phyloP scores from a whole-genome alignment of 2,888 invertebrate species.

The Patella depressa region DNA sequence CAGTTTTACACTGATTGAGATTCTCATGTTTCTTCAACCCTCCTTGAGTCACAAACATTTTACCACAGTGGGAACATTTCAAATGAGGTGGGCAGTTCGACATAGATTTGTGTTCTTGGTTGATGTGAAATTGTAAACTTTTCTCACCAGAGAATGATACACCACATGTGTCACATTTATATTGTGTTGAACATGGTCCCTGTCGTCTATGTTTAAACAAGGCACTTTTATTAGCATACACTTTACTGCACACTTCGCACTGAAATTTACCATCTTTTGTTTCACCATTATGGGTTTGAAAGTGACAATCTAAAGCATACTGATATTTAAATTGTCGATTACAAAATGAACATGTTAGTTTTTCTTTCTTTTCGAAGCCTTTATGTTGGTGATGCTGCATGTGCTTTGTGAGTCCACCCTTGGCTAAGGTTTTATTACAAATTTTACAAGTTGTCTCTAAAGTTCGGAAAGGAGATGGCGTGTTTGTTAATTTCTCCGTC shows the following conservation, averaged over 20 bases:
- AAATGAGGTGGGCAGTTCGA: neutral
- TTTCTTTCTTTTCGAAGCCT: neutral
- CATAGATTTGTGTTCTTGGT: neutral
- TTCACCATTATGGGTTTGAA: neutral
- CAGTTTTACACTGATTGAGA: neutral
- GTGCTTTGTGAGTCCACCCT: neutral
- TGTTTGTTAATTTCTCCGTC: neutral
- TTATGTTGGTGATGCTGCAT: neutral
- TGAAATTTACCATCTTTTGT: neutral
- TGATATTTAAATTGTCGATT: neutral
- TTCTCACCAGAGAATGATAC: neutral
- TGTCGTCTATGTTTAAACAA: constrained; percentile 12
- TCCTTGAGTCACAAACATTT: neutral
- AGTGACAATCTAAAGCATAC: neutral
- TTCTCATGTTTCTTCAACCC: neutral
- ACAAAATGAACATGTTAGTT: neutral
- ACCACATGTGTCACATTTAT: neutral
- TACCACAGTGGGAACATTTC: neutral
- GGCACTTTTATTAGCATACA: neutral
- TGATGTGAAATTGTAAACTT: neutral
- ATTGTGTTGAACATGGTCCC: neutral
- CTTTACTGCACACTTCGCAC: constrained; percentile 10
- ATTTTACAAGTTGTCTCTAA: neutral
- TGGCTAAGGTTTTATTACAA: neutral
- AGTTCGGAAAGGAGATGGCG: neutral